These are phyloP conservation scores for Morinoia aosen DNA, from an alignment of 2,888 invertebrate species.

Conservation along the genomic window DNA sequence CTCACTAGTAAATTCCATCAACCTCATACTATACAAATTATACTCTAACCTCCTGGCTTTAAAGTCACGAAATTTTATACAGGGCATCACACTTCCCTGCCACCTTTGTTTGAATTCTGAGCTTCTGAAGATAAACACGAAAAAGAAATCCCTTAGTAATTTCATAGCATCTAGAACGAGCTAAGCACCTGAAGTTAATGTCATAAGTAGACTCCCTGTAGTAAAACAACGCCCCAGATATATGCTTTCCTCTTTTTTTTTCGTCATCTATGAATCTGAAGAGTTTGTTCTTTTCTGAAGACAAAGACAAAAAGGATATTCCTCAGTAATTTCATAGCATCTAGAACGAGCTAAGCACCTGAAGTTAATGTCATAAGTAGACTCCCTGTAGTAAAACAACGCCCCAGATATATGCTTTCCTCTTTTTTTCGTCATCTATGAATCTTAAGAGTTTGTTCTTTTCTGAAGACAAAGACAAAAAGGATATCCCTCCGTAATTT, in stretches of 20 bases:
- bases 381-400: neutral
- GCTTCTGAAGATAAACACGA: neutral
- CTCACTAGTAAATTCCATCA: neutral
- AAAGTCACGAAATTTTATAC: neutral
- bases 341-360: neutral
- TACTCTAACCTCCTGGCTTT: neutral
- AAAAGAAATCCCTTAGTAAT: neutral
- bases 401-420: neutral
- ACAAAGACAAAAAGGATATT: neutral
- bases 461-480: neutral
- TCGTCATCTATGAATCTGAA: neutral
- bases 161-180: neutral
- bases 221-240: neutral
- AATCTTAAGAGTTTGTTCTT: too few relatives aligned
- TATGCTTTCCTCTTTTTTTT: neutral
- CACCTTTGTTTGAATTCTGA: neutral
- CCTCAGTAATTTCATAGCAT: neutral
- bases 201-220: neutral
- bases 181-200: neutral
- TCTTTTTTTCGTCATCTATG: too few relatives aligned
- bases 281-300: neutral
- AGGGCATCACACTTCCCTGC: neutral
- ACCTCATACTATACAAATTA: neutral
- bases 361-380: neutral
- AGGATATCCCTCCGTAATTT: neutral